Percentiles rank a stretch among this genome's conserved stretches.
Conservation (phyloP, 1,140 invertebrate species). For the Bombus sibiricus region DNA sequence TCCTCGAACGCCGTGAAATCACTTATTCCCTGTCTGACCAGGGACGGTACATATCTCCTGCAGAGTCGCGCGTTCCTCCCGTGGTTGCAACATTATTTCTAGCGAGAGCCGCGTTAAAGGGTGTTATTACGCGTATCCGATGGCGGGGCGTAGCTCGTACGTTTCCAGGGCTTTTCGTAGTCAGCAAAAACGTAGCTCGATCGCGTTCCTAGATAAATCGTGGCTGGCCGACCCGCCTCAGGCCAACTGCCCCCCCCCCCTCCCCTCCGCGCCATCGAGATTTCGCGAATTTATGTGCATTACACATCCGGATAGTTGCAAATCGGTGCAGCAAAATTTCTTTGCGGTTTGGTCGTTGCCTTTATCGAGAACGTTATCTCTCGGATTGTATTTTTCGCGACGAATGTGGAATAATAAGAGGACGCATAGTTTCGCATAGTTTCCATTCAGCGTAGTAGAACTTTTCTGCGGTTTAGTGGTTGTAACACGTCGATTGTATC, state of each 20-base stretch:
- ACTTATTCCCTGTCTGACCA: conserved; percentile 57
- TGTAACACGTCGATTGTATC: too few relatives aligned
- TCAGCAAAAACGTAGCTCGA: conserved; percentile 58
- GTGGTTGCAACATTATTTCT: conserved; percentile 60
- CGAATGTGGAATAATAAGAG: too few relatives aligned
- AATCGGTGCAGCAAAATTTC: neutral
- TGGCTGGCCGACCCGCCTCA: conserved; percentile 29
- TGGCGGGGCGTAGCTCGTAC: conserved; percentile 49
- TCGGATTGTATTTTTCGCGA: neutral
- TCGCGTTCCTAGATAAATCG: conserved; percentile 64
- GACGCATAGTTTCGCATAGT: neutral
- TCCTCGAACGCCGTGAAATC: conserved; percentile 56
- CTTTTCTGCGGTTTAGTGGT: neutral
- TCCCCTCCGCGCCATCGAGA: conserved; percentile 47
- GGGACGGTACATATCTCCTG: conserved; percentile 21
- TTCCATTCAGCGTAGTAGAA: neutral
- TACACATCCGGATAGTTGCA: neutral
- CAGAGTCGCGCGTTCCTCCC: conserved; percentile 10
- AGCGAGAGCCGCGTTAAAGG: conserved; percentile 67
- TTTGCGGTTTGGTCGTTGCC: neutral
- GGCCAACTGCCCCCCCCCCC: conserved; percentile 5
- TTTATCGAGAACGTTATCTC: neutral
- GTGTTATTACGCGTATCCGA: conserved; percentile 74
- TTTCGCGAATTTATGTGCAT: conserved; percentile 42
- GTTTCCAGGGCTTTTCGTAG: conserved; percentile 59